Conservation (phyloP, 2,888 invertebrate genomes). For the Drosophila kuntzei region DNA sequence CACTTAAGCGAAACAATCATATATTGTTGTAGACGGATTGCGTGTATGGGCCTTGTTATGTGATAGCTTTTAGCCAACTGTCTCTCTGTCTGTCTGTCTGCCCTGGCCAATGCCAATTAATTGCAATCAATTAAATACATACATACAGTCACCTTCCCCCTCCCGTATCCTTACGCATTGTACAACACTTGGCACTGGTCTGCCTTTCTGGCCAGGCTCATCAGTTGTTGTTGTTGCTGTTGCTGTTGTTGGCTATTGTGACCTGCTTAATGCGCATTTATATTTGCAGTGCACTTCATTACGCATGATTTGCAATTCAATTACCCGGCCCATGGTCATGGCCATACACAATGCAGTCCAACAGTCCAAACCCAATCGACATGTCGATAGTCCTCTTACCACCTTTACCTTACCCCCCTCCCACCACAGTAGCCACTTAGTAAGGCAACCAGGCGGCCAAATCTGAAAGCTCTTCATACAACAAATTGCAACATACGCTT, state of each 20-base stretch:
- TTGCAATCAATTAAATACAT: conserved; percentile 70
- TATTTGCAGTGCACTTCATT: conserved; percentile 72
- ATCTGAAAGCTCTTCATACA: conserved; percentile 17
- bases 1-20: background rate
- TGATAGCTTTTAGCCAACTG: conserved; percentile 1
- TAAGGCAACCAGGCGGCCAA: conserved; percentile 30
- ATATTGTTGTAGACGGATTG: background rate
- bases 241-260: conserved; percentile 26
- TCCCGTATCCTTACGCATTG: conserved; percentile 8
- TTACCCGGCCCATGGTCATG: conserved; percentile 55
- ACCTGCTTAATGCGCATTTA: conserved; percentile 53
- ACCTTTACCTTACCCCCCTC: background rate
- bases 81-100: conserved; percentile 11
- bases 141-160: background rate
- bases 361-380: conserved; percentile 2
- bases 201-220: conserved; percentile 24
- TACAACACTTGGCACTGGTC: conserved; percentile 26
- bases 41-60: background rate
- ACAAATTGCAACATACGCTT: conserved; percentile 26
- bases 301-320: conserved; percentile 78
- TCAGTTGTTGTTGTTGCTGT: conserved; percentile 8
- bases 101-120: conserved; percentile 64
- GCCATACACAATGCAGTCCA: conserved; percentile 15
- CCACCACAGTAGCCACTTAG: conserved; percentile 15
- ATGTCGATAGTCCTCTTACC: background rate